Evolutionary conservation across 1,140 invertebrate genomes (phyloP).

Genomic region (Drosophila ironensis): DNA sequence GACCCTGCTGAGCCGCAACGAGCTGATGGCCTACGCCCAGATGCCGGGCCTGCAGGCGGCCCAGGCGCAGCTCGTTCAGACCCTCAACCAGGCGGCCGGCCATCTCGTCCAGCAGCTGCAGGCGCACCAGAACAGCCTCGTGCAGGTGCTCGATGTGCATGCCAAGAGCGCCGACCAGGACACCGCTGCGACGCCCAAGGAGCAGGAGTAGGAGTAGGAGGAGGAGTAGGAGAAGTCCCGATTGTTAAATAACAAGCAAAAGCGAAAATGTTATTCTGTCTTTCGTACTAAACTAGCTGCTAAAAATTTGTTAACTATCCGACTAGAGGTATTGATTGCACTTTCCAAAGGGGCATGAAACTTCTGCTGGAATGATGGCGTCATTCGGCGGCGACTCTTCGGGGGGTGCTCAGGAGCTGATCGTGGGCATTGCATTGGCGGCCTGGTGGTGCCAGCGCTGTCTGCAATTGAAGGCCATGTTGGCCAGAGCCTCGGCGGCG

Average conservation of each 20-base stretch:
- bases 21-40: slow-evolving; percentile 85
- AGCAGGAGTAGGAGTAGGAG: slow-evolving; percentile 26
- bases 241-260: slow-evolving; percentile 48
- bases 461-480: slow-evolving; percentile 77
- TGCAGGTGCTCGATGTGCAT: slow-evolving; percentile 85
- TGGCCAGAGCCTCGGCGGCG: slow-evolving; percentile 86
- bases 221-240: slow-evolving; percentile 17
- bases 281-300: slow-evolving; percentile 60
- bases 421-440: too few relatives aligned
- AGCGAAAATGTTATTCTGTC: slow-evolving; percentile 47
- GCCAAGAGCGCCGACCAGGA: slow-evolving; percentile 60
- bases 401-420: slow-evolving; percentile 57
- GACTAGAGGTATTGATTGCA: slow-evolving; percentile 70
- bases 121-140: slow-evolving; percentile 86
- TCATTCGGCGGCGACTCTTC: slow-evolving; percentile 23
- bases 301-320: slow-evolving; percentile 37
- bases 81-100: slow-evolving; percentile 85
- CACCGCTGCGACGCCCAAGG: too few relatives aligned
- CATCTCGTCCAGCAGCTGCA: slow-evolving; percentile 86
- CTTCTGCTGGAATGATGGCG: slow-evolving; percentile 74
- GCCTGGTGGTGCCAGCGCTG: slow-evolving; percentile 54
- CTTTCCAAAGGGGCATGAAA: slow-evolving; percentile 70
- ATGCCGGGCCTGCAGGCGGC: slow-evolving; percentile 85
- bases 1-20: slow-evolving; percentile 85
- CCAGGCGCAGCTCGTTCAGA: slow-evolving; percentile 85